Conservation (phyloP, 2,113 vertebrate genomes). For the Bolborhynchus lineola region DNA sequence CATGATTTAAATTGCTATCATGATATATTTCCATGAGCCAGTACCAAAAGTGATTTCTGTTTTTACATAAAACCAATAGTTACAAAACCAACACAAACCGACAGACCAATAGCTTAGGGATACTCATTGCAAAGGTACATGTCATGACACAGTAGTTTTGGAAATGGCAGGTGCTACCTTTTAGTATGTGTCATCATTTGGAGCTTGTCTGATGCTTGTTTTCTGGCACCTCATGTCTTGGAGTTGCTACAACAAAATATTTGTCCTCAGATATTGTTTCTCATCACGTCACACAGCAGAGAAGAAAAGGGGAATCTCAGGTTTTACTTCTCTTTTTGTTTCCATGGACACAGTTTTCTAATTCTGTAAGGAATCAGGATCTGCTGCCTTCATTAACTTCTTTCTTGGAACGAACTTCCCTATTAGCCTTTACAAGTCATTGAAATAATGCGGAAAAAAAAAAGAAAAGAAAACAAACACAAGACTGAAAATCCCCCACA, state of each 20-base stretch:
- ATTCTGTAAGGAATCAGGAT: slow-evolving; percentile 68
- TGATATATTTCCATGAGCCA: neutral
- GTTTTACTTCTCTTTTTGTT: slow-evolving; percentile 73
- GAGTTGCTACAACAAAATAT: slow-evolving; percentile 40
- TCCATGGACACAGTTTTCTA: slow-evolving; percentile 79
- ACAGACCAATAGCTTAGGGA: neutral
- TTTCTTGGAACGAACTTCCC: slow-evolving; percentile 56
- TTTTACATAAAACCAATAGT: neutral
- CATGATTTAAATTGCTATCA: neutral
- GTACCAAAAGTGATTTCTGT: neutral
- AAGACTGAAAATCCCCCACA: slow-evolving; percentile 33
- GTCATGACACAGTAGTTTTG: neutral
- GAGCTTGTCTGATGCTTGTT: neutral
- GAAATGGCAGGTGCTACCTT: neutral
- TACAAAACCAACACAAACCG: neutral
- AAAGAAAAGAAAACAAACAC: slow-evolving; percentile 45
- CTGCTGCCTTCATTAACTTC: slow-evolving; percentile 71
- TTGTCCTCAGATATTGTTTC: slow-evolving; percentile 68
- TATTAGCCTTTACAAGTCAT: slow-evolving; percentile 60
- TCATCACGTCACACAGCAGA: neutral
- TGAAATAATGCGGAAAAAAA: slow-evolving; percentile 57
- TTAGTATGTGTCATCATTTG: neutral
- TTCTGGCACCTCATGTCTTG: slow-evolving; percentile 21
- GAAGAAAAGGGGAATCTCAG: slow-evolving; percentile 60
- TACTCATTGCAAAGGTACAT: neutral